phyloP scores from a whole-genome alignment of 2,797 vertebrate species.

The Enoplosus armatus region DNA sequence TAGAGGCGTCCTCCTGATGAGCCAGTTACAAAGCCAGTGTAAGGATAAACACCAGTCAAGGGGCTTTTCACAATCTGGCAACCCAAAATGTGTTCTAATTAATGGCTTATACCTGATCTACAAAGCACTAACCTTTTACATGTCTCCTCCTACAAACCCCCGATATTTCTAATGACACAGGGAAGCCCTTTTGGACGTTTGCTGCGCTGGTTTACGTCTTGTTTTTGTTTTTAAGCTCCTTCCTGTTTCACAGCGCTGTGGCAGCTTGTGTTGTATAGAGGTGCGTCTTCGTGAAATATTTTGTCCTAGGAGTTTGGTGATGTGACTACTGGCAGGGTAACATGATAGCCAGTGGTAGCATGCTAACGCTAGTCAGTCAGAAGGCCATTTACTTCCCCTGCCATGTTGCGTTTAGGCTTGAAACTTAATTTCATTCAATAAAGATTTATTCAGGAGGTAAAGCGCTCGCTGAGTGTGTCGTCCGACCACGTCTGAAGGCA shows the following conservation, averaged over 20 bases:
- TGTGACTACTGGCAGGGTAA: background rate
- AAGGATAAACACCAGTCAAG: background rate
- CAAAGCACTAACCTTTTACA: background rate
- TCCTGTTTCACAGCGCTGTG: too few relatives aligned
- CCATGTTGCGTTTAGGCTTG: too few relatives aligned
- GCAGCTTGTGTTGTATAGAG: background rate
- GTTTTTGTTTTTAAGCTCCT: background rate
- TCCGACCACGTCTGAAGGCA: too few relatives aligned
- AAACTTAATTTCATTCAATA: too few relatives aligned
- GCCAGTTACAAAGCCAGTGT: background rate
- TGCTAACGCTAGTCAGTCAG: background rate
- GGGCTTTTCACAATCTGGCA: slow-evolving; percentile 8
- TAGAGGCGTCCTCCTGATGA: background rate
- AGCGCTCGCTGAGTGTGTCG: too few relatives aligned
- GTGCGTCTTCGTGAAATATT: background rate
- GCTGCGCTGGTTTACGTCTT: background rate
- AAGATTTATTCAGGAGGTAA: too few relatives aligned
- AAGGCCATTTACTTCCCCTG: background rate
- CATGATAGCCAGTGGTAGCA: background rate
- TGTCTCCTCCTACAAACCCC: too few relatives aligned
- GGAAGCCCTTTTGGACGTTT: background rate
- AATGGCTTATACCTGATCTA: background rate
- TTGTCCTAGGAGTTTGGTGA: background rate
- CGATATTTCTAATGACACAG: too few relatives aligned
- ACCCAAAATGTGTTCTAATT: background rate